Evolutionary conservation across 53 echinoderm and acorn worm genomes (phyloP).

Genomic region (Henricia sp.): DNA sequence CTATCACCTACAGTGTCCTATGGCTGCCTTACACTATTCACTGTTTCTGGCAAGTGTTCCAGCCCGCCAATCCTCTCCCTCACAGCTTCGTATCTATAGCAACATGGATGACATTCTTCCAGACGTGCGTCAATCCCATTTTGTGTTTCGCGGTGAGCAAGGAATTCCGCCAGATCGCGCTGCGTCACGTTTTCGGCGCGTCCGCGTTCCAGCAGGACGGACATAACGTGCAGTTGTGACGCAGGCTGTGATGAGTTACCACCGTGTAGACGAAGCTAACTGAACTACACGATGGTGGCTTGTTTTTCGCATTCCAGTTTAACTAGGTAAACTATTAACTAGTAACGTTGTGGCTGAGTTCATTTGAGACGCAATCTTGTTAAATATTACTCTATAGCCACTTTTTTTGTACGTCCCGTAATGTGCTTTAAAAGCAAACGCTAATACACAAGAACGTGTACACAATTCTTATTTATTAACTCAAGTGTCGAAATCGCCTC

Average conservation of each 20-base stretch:
- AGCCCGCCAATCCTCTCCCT: slow-evolving; percentile 62
- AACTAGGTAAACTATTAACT: slow-evolving; percentile 36
- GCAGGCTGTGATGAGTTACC: slow-evolving; percentile 35
- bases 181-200: slow-evolving; percentile 58
- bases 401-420: too few relatives aligned
- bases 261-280: slow-evolving; percentile 33
- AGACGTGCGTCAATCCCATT: slow-evolving; percentile 85
- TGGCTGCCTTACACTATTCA: slow-evolving; percentile 94
- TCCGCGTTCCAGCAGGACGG: slow-evolving; percentile 58
- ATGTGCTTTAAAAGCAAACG: too few relatives aligned
- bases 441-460: too few relatives aligned
- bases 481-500: too few relatives aligned
- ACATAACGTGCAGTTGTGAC: slow-evolving; percentile 69
- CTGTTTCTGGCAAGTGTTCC: slow-evolving; percentile 78
- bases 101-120: slow-evolving; percentile 91
- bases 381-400: too few relatives aligned
- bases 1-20: slow-evolving; percentile 71
- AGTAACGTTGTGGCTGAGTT: neutral
- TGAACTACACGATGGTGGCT: neutral
- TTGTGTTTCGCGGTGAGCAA: slow-evolving; percentile 74
- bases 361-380: too few relatives aligned
- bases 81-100: slow-evolving; percentile 79
- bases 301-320: slow-evolving; percentile 4
- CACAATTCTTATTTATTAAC: too few relatives aligned
- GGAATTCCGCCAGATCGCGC: slow-evolving; percentile 58